Evolutionary conservation across 1,140 invertebrate species (phyloP).

Genomic region (Conopomorpha cramerella): DNA sequence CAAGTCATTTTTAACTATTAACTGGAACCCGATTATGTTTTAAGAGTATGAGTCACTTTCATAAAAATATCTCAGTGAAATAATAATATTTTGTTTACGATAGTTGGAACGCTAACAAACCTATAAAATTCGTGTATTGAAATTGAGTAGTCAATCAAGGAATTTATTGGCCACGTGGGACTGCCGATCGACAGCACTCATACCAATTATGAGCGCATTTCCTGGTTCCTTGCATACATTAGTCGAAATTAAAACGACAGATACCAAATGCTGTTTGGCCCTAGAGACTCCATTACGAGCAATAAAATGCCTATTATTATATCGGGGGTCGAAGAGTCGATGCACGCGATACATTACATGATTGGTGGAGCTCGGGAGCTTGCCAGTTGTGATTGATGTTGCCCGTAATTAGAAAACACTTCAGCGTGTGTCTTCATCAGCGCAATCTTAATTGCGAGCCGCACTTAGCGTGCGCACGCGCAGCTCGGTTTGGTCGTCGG

Average conservation of each 20-base stretch:
- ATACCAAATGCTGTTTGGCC: conserved; percentile 38
- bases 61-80: too few species aligned
- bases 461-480: conserved; percentile 46
- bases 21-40: too few species aligned
- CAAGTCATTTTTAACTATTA: too few species aligned
- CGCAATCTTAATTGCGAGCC: conserved; percentile 50
- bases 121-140: too few species aligned
- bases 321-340: conserved; percentile 56
- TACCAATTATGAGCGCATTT: conserved; percentile 19
- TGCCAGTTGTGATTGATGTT: conserved; percentile 47
- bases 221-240: conserved; percentile 37
- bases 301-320: conserved; percentile 61
- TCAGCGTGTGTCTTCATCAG: conserved; percentile 53
- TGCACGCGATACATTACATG: conserved; percentile 60
- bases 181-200: conserved; percentile 23
- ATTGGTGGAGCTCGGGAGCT: conserved; percentile 46
- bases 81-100: too few species aligned
- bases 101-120: too few species aligned
- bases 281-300: conserved; percentile 56
- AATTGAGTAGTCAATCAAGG: too few species aligned
- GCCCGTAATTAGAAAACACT: conserved; percentile 59
- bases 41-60: too few species aligned
- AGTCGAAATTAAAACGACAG: conserved; percentile 49
- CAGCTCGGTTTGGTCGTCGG: conserved; percentile 6
- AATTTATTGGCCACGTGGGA: too few species aligned